Evolutionary conservation across 1,140 invertebrate genomes (phyloP), one percentile per base, ranked within the genome.

Genomic region (Ceratina japonica): DNA sequence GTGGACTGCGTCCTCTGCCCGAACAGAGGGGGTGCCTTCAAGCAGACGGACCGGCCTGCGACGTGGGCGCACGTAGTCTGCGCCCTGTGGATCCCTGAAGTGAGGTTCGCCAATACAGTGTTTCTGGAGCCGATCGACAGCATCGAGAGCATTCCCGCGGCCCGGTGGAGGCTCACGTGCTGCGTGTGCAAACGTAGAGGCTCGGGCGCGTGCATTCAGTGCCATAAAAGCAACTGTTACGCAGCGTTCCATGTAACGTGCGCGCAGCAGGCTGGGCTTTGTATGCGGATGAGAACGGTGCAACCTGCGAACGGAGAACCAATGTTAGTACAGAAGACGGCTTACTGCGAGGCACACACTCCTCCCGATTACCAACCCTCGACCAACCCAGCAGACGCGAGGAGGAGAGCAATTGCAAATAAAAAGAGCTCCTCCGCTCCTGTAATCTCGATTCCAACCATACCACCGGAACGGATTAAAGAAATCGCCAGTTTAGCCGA

Each of bases 31-130:
- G 99, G 99, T 74, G 99, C 99, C 61, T 99, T 99, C 85, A 99
- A 99, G 92, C 98, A 99, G 93, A 99, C 98, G 0, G 98, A 99
- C 91, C 95, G 97, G 91, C 87, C 91, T 16, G 95, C 97, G 0
- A 96, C 97, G 5, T 99, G 99, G 99, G 98, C 98, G 24, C 99
- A 99, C 93, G 98, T 99, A 4, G 97, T 99, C 1, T 99, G 99
- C 93, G 98, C 98, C 2, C 93, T 99, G 7, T 99, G 98, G 98
- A 99, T 99, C 88, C 99, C 98, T 4, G 98, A 99, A 95, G 88
- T 89, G 49, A 71, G 98, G 81, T 99, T 99, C 93, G 98, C 98
- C 1, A 99, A 99, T 89, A 98, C 97, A 3, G 97, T 98, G 0
- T 99, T 99, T 92, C 93, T 99, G 68, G 99, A 99, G 92, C 99